Conservation (phyloP, 2,888 invertebrate genomes). For the Rotaria socialis region DNA sequence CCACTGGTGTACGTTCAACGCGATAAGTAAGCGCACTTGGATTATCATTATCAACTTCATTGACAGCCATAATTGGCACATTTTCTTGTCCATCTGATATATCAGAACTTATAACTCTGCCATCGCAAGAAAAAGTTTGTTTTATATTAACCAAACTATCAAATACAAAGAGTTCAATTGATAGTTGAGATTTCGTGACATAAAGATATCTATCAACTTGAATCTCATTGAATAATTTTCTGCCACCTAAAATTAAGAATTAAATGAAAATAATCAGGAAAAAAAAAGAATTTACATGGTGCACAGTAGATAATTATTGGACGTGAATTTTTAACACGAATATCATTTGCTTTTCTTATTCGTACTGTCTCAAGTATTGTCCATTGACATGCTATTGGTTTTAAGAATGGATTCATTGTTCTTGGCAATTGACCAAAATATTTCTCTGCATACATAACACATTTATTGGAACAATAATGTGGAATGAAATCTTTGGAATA, state of each 20-base stretch:
- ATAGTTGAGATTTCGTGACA: constrained; percentile 39
- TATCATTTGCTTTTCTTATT: neutral
- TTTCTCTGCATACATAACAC: neutral
- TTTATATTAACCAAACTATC: constrained; percentile 23
- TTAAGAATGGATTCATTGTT: constrained; percentile 25
- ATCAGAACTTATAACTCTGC: constrained; percentile 55
- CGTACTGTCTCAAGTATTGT: constrained; percentile 18
- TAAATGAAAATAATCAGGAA: neutral
- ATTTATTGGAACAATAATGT: constrained; percentile 11
- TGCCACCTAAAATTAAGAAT: constrained; percentile 35
- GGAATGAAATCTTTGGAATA: neutral
- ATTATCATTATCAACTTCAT: constrained; percentile 71
- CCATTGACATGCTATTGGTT: constrained; percentile 34
- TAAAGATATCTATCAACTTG: constrained; percentile 43
- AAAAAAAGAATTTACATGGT: neutral
- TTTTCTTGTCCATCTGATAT: constrained; percentile 79
- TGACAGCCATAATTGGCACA: constrained; percentile 82
- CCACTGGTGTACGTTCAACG: constrained; percentile 75
- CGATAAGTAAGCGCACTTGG: constrained; percentile 83
- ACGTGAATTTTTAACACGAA: neutral
- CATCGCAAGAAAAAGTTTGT: neutral
- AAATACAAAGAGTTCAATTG: constrained; percentile 42
- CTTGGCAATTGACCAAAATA: neutral
- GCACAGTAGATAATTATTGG: neutral
- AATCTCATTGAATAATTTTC: neutral